Base-by-base conservation (phyloP, 1,140 invertebrate species). In the Macrosteles quadrilineatus region DNA sequence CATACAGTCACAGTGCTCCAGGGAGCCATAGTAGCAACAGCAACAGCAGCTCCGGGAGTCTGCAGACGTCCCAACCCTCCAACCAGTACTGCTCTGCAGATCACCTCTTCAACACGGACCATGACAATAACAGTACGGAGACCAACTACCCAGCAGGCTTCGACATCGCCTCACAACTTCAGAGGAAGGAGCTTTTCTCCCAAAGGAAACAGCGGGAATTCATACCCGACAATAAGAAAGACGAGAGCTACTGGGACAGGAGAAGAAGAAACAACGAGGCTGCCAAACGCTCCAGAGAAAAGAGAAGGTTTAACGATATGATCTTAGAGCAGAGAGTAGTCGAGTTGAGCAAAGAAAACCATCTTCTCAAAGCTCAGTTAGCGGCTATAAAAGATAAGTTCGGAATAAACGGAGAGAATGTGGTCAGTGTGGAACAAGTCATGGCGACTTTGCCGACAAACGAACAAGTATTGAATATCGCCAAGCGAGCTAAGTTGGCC, bases 241-340 rank as follows among this genome's bases (percentile, higher is more conserved):
- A 99, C 77, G 94, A 97, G 74, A 94, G 91, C 75, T 98, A 99
- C 81, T 99, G 97, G 97, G 96, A 98, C 80, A 86, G 96, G 30
- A 85, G 97, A 45, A 85, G 95, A 45, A 87, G 96, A 31, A 98
- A 98, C 82, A 99, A 99, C 81, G 96, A 98, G 80, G 94, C 97
- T 0, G 97, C 95, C 29, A 95, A 97, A 78, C 83, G 96, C 3
- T 98, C 95, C 1, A 85, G 97, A 0, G 96, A 98, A 80, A 98
- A 98, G 82, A 85, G 97, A 19, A 87, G 97, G 12, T 91, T 97
- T 82, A 98, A 98, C 78, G 97, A 99, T 80, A 96, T 98, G 93
- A 94, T 97, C 0, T 83, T 98, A 11, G 96, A 98, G 78, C 93
- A 95, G 74, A 84, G 95, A 32, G 96, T 99, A 17, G 88, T 96